A percentile compares a stretch with the other conserved stretches of the same genome.
These are phyloP conservation scores for Tetraodon nigroviridis DNA, from an alignment of 2,113 vertebrate species.

Conservation along the genomic window DNA sequence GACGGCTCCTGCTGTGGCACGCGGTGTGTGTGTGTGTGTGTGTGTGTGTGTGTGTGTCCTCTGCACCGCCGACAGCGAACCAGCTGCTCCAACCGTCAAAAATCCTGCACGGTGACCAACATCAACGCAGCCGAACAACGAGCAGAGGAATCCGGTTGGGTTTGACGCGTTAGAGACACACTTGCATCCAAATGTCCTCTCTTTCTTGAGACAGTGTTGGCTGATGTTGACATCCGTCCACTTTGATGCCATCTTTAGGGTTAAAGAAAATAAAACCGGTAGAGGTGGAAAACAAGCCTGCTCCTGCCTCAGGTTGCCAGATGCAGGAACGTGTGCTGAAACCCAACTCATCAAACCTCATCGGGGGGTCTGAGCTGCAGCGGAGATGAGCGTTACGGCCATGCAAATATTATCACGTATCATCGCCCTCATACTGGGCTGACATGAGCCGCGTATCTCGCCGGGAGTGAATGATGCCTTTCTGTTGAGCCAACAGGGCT, in stretches of 20 bases:
- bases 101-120: not conserved
- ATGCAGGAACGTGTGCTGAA: not conserved
- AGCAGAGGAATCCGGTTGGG: too few relatives aligned
- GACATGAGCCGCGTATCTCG: too few relatives aligned
- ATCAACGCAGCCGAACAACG: not conserved
- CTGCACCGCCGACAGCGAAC: slow-evolving; percentile 40
- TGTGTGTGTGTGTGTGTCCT: too few relatives aligned
- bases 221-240: not conserved
- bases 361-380: not conserved
- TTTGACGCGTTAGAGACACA: too few relatives aligned
- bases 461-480: too few relatives aligned
- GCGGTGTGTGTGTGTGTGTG: too few relatives aligned
- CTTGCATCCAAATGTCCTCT: not conserved
- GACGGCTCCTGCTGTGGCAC: slow-evolving; percentile 34
- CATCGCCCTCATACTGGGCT: too few relatives aligned
- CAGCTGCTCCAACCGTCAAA: not conserved
- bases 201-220: not conserved
- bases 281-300: not conserved
- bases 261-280: not conserved
- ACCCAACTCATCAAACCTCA: not conserved
- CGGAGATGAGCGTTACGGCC: not conserved
- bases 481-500: too few relatives aligned
- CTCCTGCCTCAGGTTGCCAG: not conserved
- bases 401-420: too few relatives aligned
- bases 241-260: not conserved